Base-by-base conservation (phyloP, 2,797 vertebrate genomes). In the Arremon aurantiirostris region DNA sequence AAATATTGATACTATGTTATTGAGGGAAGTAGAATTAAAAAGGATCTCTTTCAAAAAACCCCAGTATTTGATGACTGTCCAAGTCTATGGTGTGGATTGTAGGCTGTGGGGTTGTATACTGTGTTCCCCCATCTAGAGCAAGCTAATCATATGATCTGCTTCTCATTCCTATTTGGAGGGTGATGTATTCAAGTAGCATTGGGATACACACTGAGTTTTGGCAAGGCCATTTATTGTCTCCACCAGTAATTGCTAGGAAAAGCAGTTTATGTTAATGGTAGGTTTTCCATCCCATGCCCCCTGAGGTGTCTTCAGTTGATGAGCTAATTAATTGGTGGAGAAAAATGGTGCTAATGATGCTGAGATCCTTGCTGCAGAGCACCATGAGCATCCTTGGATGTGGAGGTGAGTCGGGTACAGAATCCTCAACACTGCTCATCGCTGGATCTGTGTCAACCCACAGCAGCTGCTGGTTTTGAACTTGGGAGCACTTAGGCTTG, bases 401-500 rank as follows among this genome's bases (percentile, higher is more conserved):
- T 16, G 14, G 72, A 93, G 64, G 92, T 82, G 55, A 90, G 49
- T 79, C 0, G 2, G 12, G 53, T 42, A 11, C 0, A 1, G 49
- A 59, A 52, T 76, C 41, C 63, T 82, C 14, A 89, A 68, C 30
- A 21, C 28, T 0, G 3, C 42, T 86, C 4, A 0, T 60, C 2
- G 5, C 83, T 95, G 81, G 52, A 70, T 83, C 80, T 53, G 23
- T 72, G 81, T 93, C 83, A 93, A 4, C 19, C 44, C 60, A 12
- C 34, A 82, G 72, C 91, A 93, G 91, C 94, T 94, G 93, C 76
- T 73, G 56, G 44, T 41, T 82, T 89, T 82, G 75, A 88, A 41
- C 88, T 73, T 7, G 5, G 73, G 71, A 77, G 65, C 28, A 56
- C 81, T 70, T 72, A 82, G 52, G 57, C 32, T 71, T 94, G 87